Conservation (phyloP, 1,140 invertebrate genomes). For the Dolichoris vasculosae region DNA sequence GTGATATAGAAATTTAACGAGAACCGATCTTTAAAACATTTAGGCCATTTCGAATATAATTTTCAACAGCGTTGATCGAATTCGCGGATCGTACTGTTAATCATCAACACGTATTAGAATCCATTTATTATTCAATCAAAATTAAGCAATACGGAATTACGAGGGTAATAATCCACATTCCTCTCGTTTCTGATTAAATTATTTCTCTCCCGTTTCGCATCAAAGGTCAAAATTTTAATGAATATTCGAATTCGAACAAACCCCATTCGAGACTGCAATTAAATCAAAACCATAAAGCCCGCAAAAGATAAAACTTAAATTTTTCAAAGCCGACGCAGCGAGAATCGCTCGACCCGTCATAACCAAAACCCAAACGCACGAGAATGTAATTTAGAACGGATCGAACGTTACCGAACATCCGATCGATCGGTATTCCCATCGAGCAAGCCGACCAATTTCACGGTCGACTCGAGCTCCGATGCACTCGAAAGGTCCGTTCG, state of each 20-base stretch:
- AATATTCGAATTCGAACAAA: neutral
- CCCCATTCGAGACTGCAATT: neutral
- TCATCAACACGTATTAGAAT: too few relatives aligned
- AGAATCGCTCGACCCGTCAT: too few relatives aligned
- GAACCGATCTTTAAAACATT: too few relatives aligned
- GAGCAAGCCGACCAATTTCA: neutral
- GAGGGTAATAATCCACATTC: neutral
- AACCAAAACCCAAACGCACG: too few relatives aligned
- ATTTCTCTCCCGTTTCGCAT: neutral
- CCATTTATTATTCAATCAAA: too few relatives aligned
- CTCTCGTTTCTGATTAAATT: neutral
- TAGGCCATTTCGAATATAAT: too few relatives aligned
- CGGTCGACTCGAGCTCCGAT: neutral
- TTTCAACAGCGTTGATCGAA: too few relatives aligned
- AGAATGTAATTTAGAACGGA: neutral
- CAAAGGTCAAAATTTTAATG: neutral
- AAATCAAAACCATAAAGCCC: neutral
- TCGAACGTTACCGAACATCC: neutral
- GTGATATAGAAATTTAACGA: too few relatives aligned
- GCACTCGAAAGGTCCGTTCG: neutral
- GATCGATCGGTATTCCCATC: neutral
- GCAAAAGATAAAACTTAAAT: neutral
- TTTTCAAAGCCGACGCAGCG: too few relatives aligned
- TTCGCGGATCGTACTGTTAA: too few relatives aligned
- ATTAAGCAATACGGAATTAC: too few relatives aligned